Evolutionary conservation across 1,140 invertebrate species (phyloP).

Genomic region (Brachionus calyciflorus): DNA sequence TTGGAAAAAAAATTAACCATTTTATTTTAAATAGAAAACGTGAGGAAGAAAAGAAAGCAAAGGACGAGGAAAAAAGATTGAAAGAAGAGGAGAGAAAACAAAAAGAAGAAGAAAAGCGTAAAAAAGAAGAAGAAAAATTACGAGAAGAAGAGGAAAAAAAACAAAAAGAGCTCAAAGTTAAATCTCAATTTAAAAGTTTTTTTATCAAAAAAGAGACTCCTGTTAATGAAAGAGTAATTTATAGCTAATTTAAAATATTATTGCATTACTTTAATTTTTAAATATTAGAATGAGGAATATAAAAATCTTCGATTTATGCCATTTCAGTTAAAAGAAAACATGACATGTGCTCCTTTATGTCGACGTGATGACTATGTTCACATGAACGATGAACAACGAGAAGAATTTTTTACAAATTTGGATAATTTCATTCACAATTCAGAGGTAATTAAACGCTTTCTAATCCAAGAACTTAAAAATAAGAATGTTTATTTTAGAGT

Average conservation of each 20-base stretch:
- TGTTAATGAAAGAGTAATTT: constrained; percentile 22
- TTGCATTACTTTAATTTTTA: background rate
- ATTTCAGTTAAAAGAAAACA: constrained; percentile 42
- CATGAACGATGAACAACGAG: background rate
- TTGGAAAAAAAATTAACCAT: too few relatives aligned
- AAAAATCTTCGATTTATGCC: constrained; percentile 43
- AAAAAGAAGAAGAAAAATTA: constrained; percentile 41
- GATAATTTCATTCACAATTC: background rate
- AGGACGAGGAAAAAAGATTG: constrained; percentile 11
- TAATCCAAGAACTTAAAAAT: too few relatives aligned
- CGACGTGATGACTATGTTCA: background rate
- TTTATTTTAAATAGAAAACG: too few relatives aligned
- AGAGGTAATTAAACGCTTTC: background rate
- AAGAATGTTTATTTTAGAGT: too few relatives aligned
- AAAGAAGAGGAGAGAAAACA: constrained; percentile 39
- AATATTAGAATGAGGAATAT: background rate
- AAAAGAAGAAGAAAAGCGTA: constrained; percentile 44
- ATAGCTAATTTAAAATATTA: background rate
- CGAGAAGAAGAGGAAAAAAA: constrained; percentile 36
- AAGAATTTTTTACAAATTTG: constrained; percentile 6
- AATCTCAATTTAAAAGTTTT: constrained; percentile 37
- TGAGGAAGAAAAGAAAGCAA: constrained; percentile 25
- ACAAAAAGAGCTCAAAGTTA: constrained; percentile 23
- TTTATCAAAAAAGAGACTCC: constrained; percentile 42
- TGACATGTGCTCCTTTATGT: background rate